Conservation (phyloP, 2,113 vertebrate species). For the Lepus europaeus region DNA sequence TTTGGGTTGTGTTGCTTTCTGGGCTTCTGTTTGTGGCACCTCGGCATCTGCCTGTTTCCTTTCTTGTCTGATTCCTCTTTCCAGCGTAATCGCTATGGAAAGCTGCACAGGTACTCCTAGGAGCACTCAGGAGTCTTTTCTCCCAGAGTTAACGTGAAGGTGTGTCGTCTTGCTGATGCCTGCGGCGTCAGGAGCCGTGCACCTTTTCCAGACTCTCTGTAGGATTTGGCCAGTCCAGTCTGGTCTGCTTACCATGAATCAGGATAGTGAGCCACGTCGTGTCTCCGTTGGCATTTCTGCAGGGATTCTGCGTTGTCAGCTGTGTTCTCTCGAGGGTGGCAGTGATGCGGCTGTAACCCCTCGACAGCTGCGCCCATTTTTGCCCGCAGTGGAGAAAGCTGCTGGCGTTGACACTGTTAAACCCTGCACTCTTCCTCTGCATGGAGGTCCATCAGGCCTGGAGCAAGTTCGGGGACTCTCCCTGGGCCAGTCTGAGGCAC, state of each 20-base stretch:
- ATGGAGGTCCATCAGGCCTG: neutral
- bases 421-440: neutral
- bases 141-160: neutral
- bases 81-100: neutral
- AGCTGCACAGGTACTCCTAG: neutral
- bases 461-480: neutral
- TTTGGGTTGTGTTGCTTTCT: constrained; percentile 17
- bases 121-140: neutral
- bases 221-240: neutral
- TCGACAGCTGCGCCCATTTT: neutral
- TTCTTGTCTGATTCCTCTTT: neutral
- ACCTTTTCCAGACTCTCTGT: neutral
- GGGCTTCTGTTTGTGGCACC: neutral
- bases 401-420: neutral
- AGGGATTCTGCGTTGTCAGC: neutral
- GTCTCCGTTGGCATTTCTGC: neutral
- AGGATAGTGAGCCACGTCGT: fast-evolving
- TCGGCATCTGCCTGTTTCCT: neutral
- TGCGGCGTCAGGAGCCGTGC: neutral
- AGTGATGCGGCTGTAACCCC: neutral
- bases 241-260: neutral
- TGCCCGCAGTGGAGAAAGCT: neutral
- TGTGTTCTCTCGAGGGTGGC: neutral
- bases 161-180: neutral
- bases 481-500: neutral